Evolutionary conservation across 1,140 invertebrate genomes (phyloP).

Genomic region (Polypedilum vanderplanki): DNA sequence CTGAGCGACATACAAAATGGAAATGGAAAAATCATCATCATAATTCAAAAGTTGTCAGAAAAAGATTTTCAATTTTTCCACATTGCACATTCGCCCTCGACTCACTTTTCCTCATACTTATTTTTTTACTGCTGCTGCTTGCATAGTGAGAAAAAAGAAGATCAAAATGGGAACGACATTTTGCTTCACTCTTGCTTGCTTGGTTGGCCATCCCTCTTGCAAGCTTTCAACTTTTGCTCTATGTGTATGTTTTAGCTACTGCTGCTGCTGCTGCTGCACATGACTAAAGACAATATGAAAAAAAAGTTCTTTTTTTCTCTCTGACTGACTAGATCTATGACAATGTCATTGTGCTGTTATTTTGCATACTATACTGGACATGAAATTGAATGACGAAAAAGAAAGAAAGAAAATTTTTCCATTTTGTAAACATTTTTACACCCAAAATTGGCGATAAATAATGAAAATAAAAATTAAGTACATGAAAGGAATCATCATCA

Average conservation of each 20-base stretch:
- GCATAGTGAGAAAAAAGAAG: too few species aligned
- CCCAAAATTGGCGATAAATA: neutral
- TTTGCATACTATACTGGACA: neutral
- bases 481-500: constrained; percentile 4
- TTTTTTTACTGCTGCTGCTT: too few species aligned
- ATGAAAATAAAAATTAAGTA: constrained; percentile 4
- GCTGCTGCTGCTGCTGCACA: neutral
- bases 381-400: constrained; percentile 1
- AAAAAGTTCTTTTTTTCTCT: neutral
- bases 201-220: neutral
- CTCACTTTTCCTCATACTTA: neutral
- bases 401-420: neutral
- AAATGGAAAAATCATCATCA: constrained; percentile 27
- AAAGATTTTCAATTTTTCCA: constrained; percentile 26
- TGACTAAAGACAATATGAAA: constrained; percentile 1
- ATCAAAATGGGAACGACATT: too few species aligned
- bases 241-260: neutral
- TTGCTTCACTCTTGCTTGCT: neutral
- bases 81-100: neutral
- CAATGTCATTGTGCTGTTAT: neutral
- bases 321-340: constrained; percentile 7
- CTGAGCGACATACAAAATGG: neutral
- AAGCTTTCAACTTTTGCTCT: neutral
- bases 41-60: constrained; percentile 23
- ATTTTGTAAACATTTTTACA: neutral